Percentiles rank a stretch among this genome's conserved stretches.
These are phyloP conservation scores for Numida meleagris DNA, from an alignment of 2,113 vertebrate species.

Conservation along the genomic window DNA sequence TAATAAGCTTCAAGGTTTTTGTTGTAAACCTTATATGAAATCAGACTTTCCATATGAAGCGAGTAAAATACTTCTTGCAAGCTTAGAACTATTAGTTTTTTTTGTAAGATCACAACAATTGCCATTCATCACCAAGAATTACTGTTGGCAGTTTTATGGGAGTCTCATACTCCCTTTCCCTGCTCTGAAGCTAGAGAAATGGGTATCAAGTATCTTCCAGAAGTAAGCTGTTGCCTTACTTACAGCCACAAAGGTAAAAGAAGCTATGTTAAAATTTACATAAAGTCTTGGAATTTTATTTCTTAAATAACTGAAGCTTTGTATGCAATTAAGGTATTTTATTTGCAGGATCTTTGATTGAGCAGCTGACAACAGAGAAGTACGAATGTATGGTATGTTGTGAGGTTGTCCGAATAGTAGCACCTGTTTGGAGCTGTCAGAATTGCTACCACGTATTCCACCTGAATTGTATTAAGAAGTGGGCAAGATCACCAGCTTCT, in stretches of 20 bases:
- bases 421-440: constrained; percentile 95
- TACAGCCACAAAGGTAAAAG: background rate
- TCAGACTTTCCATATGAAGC: background rate
- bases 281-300: background rate
- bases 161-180: background rate
- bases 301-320: background rate
- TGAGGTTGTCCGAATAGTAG: constrained; percentile 88
- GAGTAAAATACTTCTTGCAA: background rate
- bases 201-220: background rate
- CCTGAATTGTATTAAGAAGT: constrained; percentile 97
- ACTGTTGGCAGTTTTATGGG: background rate
- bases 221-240: background rate
- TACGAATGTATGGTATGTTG: constrained; percentile 99
- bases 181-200: background rate
- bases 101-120: background rate
- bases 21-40: background rate
- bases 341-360: constrained; percentile 89
- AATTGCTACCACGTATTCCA: constrained; percentile 98
- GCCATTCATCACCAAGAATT: background rate
- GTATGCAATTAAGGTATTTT: background rate
- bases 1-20: background rate
- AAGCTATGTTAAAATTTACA: background rate
- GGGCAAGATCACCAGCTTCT: constrained; percentile 95
- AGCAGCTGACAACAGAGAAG: constrained; percentile 95
- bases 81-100: background rate